Base-by-base conservation (phyloP, 2,888 invertebrate species). In the Cantharis lateralis region DNA sequence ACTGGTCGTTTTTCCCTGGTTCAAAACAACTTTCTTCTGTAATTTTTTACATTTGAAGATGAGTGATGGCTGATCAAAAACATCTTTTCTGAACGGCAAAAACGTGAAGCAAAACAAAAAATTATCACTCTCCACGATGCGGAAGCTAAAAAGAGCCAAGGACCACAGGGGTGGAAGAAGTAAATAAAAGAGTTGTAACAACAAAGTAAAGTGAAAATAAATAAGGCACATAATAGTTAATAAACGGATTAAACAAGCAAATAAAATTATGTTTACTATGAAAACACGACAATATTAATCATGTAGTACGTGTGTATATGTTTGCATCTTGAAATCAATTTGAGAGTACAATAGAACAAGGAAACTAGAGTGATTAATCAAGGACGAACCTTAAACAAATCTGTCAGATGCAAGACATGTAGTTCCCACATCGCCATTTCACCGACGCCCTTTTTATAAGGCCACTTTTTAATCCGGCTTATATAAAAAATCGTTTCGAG, bases 341-440 rank as follows among this genome's bases (percentile, higher is more conserved):
- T 78, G 62, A 71, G 28, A 64, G 71, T 75, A 78, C 75, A 78
- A 78, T 75, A 68, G 73, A 76, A 78, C 71, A 68, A 71, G 75
- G 78, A 78, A 75, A 78, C 66, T 64, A 68, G 66, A 68, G 75
- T 74, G 72, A 78, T 78, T 78, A 78, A 78, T 78, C 78, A 78
- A 74, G 74, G 73, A 78, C 72, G 72, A 72, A 66, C 70, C 73
- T 76, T 76, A 73, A 76, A 84, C 84, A 83, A 85, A 85, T 85
- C 83, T 83, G 84, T 84, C 85, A 82, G 82, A 81, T 80, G 80
- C 83, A 84, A 83, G 84, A 81, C 84, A 83, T 83, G 84, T 82
- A 83, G 83, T 85, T 85, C 84, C 82, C 84, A 81, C 84, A 83
- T 82, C 83, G 83, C 82, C 82, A 83, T 83, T 81, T 77, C 72